Evolutionary conservation across 2,888 invertebrate species (phyloP), one percentile per base, ranked within the genome.

Genomic region (Polymixis flavicincta): DNA sequence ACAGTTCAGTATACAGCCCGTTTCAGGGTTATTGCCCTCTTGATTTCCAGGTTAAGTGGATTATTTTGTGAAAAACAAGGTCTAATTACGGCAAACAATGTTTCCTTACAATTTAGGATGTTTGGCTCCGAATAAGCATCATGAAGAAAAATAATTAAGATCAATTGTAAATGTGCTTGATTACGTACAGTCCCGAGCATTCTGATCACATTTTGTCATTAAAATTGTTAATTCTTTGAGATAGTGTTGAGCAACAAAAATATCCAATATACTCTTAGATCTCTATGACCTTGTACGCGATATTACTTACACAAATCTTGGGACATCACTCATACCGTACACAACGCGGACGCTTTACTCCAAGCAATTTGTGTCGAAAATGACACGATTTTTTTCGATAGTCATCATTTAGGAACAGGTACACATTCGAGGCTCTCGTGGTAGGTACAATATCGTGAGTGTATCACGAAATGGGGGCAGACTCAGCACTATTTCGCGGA

Each of bases 321-420:
- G 52, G 45, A 50, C 65, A 83, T 82, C 71, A 74, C 28, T 82
- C 81, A 81, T 59, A 67, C 52, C 9, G 55, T 17, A 66, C n/a
- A 17, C 32, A 55, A 37, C 37, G 59, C 77, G 66, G 55, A 48
- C 37, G 52, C 25, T 65, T 57, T 68, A 22, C 69, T 66, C 57
- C 32, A 32, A 78, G 78, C 79, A 68, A 82, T 82, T 75, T 79
- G 52, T 52, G 79, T 65, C 83, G 74, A 70, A 64, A 67, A 71
- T 71, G 67, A 82, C 74, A 71, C 59, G 70, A 78, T 78, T 68
- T 52, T 70, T 82, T 59, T 64, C 66, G 70, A 68, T 83, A 83
- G 60, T 77, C 68, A 82, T 83, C 79, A 32, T 67, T 81, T 71
- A 79, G 63, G 61, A 59, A 82, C 67, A 67, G 79, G 65, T 60